A percentile compares a stretch with the other conserved stretches of the same genome.
Conservation (phyloP, 2,888 invertebrate genomes). For the Melitaea athalia region DNA sequence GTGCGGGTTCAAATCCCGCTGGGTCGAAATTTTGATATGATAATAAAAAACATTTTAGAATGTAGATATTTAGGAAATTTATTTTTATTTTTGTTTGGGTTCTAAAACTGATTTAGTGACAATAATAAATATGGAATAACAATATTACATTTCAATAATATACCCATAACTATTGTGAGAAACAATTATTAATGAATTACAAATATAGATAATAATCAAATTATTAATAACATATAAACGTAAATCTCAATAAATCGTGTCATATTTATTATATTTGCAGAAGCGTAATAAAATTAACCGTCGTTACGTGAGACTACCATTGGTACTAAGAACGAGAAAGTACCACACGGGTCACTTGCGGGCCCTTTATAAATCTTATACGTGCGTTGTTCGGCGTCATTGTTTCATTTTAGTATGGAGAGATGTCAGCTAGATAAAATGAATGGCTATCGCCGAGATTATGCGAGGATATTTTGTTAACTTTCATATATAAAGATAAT, state of each 20-base stretch:
- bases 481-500: conserved; percentile 10
- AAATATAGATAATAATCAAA: not conserved
- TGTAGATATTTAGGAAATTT: too few species aligned
- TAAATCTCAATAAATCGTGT: conserved; percentile 4
- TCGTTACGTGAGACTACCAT: conserved; percentile 34
- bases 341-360: conserved; percentile 39
- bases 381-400: conserved; percentile 30
- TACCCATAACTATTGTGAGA: not conserved
- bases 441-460: conserved; percentile 24
- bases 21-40: too few species aligned
- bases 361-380: conserved; percentile 42
- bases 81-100: too few species aligned
- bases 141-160: not conserved
- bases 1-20: too few species aligned
- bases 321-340: conserved; percentile 14
- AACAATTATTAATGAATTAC: not conserved
- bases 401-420: conserved; percentile 20
- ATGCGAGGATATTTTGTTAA: conserved; percentile 10
- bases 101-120: too few species aligned
- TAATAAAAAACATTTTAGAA: too few species aligned
- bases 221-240: not conserved
- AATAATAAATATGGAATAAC: too few species aligned
- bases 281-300: conserved; percentile 31
- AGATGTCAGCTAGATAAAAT: conserved; percentile 21
- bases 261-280: conserved; percentile 21